Evolutionary conservation across 2,797 vertebrate genomes (phyloP), one percentile per base, ranked within the genome.

Genomic region (Rousettus madagascariensis): DNA sequence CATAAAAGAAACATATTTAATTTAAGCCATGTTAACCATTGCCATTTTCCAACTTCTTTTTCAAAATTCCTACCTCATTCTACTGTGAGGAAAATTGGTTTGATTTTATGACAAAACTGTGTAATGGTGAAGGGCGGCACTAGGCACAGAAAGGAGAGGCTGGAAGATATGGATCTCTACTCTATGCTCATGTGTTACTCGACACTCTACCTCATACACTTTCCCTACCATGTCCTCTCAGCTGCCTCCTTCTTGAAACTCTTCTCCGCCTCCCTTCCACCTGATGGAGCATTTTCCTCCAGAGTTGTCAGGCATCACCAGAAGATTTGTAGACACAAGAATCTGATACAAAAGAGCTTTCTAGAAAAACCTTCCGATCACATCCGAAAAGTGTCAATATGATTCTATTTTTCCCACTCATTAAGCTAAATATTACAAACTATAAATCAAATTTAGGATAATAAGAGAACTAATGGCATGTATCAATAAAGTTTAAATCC

Each of bases 361-460:
- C 38, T 6, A 24, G 11, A 80, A 95, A 95, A 86, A 84, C 16
- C 19, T 68, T 93, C 22, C 17, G 53, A 19, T 77, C 46, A 77
- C 5, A 86, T 63, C 19, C 28, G 63, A 90, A 90, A 68, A 1
- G 9, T 92, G 7, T 72, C 55, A 75, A 51, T 79, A 78, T 51
- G 41, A 84, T 86, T 79, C 26, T 51, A 53, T 82, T 85, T 96
- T 94, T 71, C n/a, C 55, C n/a, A 71, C 8, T 74, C 74, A 28
- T 65, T 86, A 59, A 89, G 66, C 5, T 63, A 72, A 91, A 30
- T 5, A 84, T 63, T 53, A 74, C 38, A 77, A 87, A 63, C 30
- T 77, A 90, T 33, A 94, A 78, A 83, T 66, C 19, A 74, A 94
- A 89, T 66, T 86, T 88, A 91, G 10, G 24, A 43, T 83, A 69